Base-by-base conservation (phyloP, 2,797 vertebrate genomes). In the Spea hammondii region DNA sequence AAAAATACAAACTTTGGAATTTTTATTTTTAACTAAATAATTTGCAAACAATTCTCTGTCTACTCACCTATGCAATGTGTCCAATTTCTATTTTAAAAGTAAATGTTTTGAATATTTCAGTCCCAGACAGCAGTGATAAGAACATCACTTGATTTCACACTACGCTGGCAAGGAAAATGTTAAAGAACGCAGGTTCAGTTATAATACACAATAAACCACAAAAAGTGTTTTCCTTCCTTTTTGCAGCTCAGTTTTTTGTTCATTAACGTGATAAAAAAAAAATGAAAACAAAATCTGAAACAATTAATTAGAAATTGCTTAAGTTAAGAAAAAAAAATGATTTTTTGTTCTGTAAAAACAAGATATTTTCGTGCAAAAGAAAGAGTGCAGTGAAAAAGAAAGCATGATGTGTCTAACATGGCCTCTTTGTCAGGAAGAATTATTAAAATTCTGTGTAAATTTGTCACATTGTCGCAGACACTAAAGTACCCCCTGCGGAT, bases 391-490 rank as follows among this genome's bases (percentile, higher is more conserved):
- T 32, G 32, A 32, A 32, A 2, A 32, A 32, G 32, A 32, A 32
- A 62, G 4, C 6, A 5, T 62, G 46, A 60, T 55, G 54, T 8
- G 60, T 57, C 13, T 45, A 57, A 69, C 55, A 64, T 9, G 67
- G 62, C 51, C 53, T 54, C 77, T 72, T 78, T 78, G 77, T 78
- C 70, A 72, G 59, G 46, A n/a, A 50, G 68, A 78, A 78, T 65
- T 78, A 78, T 72, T 60, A 74, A 60, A 79, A 79, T 79, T 59
- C 60, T 17, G 10, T 67, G 59, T 45, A 46, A 65, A 70, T 65
- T 65, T 65, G 55, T 57, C 64, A 57, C 47, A 17, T 10, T 11
- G 51, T 11, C 32, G 32, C 69, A 48, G 65, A 53, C 70, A 7
- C 46, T 50, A 48, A 79, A 78, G 57, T 49, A 57, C 62, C 70